A percentile compares a stretch with the other conserved stretches of the same genome.
These are phyloP conservation scores for Hydrotaea diabolus DNA, from an alignment of 2,888 invertebrate genomes.

Conservation along the genomic window DNA sequence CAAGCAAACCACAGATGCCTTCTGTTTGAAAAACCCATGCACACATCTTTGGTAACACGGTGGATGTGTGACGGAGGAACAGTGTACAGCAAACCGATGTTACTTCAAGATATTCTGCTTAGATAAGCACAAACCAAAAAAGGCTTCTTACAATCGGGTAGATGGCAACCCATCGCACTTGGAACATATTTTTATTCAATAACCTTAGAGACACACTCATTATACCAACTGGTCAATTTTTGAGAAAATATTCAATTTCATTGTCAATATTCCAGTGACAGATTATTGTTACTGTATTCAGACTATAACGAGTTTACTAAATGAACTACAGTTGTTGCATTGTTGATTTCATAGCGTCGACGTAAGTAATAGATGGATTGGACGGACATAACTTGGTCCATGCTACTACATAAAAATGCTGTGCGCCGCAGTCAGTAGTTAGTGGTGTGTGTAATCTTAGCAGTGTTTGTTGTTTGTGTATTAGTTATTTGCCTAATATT, in stretches of 20 bases:
- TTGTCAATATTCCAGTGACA: slow-evolving; percentile 8
- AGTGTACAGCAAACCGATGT: too few relatives aligned
- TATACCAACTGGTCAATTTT: slow-evolving; percentile 9
- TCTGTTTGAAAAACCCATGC: too few relatives aligned
- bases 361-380: slow-evolving; percentile 15
- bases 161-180: too few relatives aligned
- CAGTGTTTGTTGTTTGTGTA: slow-evolving; percentile 18
- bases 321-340: neutral
- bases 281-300: neutral
- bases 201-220: neutral
- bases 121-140: too few relatives aligned
- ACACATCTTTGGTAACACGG: too few relatives aligned
- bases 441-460: slow-evolving; percentile 7
- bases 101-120: neutral
- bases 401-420: neutral
- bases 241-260: slow-evolving; percentile 18
- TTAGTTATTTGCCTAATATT: slow-evolving; percentile 27
- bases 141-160: too few relatives aligned
- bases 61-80: too few relatives aligned
- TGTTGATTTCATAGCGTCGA: slow-evolving; percentile 21
- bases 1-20: too few relatives aligned
- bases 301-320: neutral
- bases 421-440: neutral
- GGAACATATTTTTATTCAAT: too few relatives aligned
- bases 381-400: slow-evolving; percentile 1